Conservation (phyloP, 2,113 vertebrate genomes). For the Irena cyanogastra region DNA sequence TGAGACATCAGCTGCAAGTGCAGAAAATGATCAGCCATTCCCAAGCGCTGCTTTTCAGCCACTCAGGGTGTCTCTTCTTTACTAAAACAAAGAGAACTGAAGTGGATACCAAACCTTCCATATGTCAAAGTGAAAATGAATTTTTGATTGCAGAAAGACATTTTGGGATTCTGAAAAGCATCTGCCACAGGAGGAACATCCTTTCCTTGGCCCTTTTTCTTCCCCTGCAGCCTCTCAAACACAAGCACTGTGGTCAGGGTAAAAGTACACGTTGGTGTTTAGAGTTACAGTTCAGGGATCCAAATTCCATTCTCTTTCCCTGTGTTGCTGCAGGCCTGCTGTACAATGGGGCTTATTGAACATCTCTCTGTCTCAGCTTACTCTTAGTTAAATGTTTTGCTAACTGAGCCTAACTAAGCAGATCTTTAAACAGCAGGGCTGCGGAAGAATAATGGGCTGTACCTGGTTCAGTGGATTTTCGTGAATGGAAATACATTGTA, state of each 20-base stretch:
- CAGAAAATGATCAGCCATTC: not conserved
- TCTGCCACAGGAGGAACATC: not conserved
- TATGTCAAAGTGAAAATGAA: not conserved
- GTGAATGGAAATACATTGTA: not conserved
- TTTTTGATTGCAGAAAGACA: not conserved
- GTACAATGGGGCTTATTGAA: not conserved
- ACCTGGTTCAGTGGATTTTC: not conserved
- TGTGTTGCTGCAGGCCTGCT: not conserved
- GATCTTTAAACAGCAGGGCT: not conserved
- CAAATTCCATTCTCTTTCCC: not conserved
- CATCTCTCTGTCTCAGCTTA: not conserved
- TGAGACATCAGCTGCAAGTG: not conserved
- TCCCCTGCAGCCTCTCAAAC: not conserved
- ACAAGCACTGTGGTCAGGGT: not conserved
- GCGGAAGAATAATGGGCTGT: not conserved
- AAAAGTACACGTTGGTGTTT: accelerated
- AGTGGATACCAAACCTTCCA: not conserved
- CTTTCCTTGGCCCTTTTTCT: not conserved
- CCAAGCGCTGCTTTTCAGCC: not conserved
- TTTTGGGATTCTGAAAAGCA: not conserved
- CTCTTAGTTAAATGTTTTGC: not conserved
- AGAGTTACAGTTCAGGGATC: not conserved
- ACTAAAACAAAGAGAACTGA: not conserved
- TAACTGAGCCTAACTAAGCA: not conserved
- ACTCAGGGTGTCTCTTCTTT: not conserved